A percentile compares a stretch with the other conserved stretches of the same genome.
Conservation (phyloP, 23 tunicate species). For the Trididemnum miniatum region DNA sequence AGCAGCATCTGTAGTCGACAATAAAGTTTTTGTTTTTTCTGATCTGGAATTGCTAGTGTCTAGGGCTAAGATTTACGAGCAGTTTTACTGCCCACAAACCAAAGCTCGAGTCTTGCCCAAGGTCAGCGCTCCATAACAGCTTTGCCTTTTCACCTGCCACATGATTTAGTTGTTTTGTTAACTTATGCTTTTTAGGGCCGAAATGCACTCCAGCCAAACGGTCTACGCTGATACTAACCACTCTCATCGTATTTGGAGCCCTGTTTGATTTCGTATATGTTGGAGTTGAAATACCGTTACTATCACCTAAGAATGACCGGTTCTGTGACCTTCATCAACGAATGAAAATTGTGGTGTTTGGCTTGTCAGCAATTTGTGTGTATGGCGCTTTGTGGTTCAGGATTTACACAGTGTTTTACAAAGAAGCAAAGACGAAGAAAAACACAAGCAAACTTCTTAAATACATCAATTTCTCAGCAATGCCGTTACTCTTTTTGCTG, state of each 20-base stretch:
- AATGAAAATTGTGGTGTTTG: background rate
- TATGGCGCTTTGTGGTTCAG: constrained; percentile 21
- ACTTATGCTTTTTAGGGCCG: too few species aligned
- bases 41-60: too few species aligned
- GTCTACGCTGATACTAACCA: too few species aligned
- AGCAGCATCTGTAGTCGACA: too few species aligned
- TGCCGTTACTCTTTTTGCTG: background rate
- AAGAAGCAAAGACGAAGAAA: background rate
- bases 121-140: too few species aligned
- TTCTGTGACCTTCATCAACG: constrained; percentile 9
- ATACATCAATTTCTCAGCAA: background rate
- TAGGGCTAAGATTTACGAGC: too few species aligned
- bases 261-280: constrained; percentile 7
- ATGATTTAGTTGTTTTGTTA: too few species aligned
- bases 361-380: background rate
- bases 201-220: background rate
- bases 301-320: background rate
- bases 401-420: constrained; percentile 4
- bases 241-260: background rate
- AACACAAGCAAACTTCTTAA: background rate
- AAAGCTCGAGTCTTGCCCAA: too few species aligned
- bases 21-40: too few species aligned
- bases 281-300: background rate
- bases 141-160: too few species aligned
- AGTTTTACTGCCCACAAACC: too few species aligned